Base-by-base conservation (phyloP, 2,797 vertebrate genomes). In the Denticeps clupeoides region DNA sequence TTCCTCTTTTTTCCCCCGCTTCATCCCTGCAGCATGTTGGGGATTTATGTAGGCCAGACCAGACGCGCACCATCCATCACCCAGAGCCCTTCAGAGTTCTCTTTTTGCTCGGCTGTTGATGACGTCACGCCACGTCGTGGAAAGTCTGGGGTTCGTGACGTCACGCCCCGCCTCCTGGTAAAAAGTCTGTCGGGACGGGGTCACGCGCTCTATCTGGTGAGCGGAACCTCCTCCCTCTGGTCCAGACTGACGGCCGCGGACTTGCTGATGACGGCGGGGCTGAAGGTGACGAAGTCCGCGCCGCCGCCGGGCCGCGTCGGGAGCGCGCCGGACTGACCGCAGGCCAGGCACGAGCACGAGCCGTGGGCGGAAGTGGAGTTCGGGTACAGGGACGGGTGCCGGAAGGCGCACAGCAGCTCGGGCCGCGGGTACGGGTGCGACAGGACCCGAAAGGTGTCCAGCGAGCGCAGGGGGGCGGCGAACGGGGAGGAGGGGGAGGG, bases 361-460 rank as follows among this genome's bases (percentile, higher is more conserved):
- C 90, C 90, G 51, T 97, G 91, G 18, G 82, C 65, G 58, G 75
- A 71, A 12, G 78, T 58, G 0, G 90, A 82, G 13, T 82, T 78
- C 2, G 90, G 81, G 65, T 97, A 97, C 27, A 97, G 80, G 18
- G 93, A 90, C 0, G 93, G 95, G 44, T 94, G 92, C 46, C 93
- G 87, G 77, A 98, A 97, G 32, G 92, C 90, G 79, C 95, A 99
- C 49, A 99, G 84, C 55, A 99, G 87, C 79, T 99, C 93, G 16
- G 95, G 93, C 52, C 93, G 81, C 40, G 87, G 92, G 65, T 99
- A 99, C 1, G 93, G 91, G 53, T 97, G 91, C 6, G 95, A 93
- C 32, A 96, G 83, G 64, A 97, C 89, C 41, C 95, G 82, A 67
- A 99, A 96, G 25, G 91, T 89, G 75, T 99, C 95, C 45, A 99